Conservation (phyloP, 2,888 invertebrate genomes). For the Meganola albula region DNA sequence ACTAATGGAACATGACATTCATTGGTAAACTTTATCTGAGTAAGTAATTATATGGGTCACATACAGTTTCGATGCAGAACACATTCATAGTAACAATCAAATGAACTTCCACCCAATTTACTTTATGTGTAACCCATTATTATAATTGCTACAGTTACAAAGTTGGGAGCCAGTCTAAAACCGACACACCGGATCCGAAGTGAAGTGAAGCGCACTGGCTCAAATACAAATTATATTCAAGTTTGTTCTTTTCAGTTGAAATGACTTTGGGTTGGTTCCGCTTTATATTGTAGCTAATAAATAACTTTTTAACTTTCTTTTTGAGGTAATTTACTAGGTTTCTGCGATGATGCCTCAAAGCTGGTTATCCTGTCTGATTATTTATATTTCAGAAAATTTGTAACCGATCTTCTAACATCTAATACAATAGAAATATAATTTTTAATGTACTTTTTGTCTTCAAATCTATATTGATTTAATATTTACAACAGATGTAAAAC, state of each 20-base stretch:
- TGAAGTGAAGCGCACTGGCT: conserved; percentile 41
- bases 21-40: no score
- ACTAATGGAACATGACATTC: no score
- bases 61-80: conserved; percentile 37
- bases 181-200: conserved; percentile 37
- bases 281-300: no score
- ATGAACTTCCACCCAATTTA: conserved; percentile 61
- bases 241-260: conserved; percentile 36
- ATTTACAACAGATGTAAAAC: no score
- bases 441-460: no score
- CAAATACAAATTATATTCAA: conserved; percentile 40
- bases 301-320: conserved; percentile 24
- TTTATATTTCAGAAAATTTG: no score
- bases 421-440: no score
- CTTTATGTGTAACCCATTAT: conserved; percentile 66
- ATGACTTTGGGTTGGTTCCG: conserved; percentile 27
- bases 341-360: no score
- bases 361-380: no score
- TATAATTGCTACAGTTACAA: conserved; percentile 61
- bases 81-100: conserved; percentile 53
- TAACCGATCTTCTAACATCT: no score
- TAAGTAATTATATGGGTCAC: conserved; percentile 38
- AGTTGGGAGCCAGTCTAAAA: conserved; percentile 40
- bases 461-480: no score
- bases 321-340: conserved; percentile 22